Conservation (phyloP, 2,113 vertebrate genomes). For the Ailuropoda melanoleuca region DNA sequence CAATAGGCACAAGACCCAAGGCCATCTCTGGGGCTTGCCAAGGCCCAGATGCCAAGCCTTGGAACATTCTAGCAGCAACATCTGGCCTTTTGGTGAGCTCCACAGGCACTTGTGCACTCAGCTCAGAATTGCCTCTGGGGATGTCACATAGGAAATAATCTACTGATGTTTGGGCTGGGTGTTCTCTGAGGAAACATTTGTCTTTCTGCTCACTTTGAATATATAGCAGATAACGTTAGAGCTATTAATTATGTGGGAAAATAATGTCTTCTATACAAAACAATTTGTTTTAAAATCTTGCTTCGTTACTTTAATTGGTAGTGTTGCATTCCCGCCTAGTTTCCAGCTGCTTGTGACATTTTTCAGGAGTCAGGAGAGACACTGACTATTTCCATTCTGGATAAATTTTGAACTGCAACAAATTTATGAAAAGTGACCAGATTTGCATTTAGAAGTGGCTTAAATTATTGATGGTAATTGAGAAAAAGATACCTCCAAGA, state of each 20-base stretch:
- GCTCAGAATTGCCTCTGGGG: slow-evolving; percentile 79
- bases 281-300: slow-evolving; percentile 32
- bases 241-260: slow-evolving; percentile 25
- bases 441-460: neutral
- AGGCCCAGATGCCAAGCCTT: slow-evolving; percentile 83
- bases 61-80: slow-evolving; percentile 83
- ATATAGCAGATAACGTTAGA: slow-evolving; percentile 15
- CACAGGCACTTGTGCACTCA: slow-evolving; percentile 75
- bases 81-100: slow-evolving; percentile 81
- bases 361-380: neutral
- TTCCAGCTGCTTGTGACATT: neutral
- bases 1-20: slow-evolving; percentile 44
- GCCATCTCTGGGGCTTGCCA: slow-evolving; percentile 68
- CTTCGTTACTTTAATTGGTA: neutral
- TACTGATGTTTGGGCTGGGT: slow-evolving; percentile 38
- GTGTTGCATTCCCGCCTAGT: neutral
- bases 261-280: slow-evolving; percentile 21
- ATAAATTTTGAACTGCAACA: neutral
- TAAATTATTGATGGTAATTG: neutral
- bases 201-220: slow-evolving; percentile 76
- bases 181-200: slow-evolving; percentile 65
- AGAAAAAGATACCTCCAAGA: neutral
- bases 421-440: neutral
- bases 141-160: slow-evolving; percentile 55
- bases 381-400: neutral